Evolutionary conservation across 2,888 invertebrate genomes (phyloP).

Genomic region (Drosophila picticornis): DNA sequence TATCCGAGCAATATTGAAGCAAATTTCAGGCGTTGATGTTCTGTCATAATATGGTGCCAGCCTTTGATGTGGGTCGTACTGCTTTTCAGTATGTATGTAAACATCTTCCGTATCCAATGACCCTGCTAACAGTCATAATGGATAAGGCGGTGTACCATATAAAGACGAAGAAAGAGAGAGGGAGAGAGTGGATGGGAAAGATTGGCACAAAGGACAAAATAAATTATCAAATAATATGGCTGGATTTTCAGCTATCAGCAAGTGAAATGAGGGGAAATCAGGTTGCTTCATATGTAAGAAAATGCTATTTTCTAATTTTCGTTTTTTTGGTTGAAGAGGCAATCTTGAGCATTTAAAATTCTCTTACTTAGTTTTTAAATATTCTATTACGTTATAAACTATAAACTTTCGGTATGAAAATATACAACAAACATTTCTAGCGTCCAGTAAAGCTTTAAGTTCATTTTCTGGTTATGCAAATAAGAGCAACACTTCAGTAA

Average conservation of each 20-base stretch:
- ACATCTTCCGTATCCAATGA: not conserved
- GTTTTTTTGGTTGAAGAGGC: too few species aligned
- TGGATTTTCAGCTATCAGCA: not conserved
- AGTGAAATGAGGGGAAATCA: not conserved
- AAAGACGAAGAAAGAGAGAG: not conserved
- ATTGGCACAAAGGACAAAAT: not conserved
- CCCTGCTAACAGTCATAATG: conserved; percentile 6
- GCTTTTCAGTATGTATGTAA: conserved; percentile 7
- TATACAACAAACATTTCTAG: not conserved
- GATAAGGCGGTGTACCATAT: not conserved
- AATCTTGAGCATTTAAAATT: not conserved
- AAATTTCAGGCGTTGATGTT: conserved; percentile 61
- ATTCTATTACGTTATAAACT: not conserved
- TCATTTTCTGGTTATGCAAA: conserved; percentile 29
- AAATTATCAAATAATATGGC: not conserved
- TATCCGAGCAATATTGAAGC: conserved; percentile 42
- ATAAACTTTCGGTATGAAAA: not conserved
- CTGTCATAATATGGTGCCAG: conserved; percentile 55
- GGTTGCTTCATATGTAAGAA: not conserved
- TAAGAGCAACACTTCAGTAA: not conserved
- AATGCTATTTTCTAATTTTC: not conserved
- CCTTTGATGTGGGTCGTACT: conserved; percentile 54
- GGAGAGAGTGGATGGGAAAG: not conserved
- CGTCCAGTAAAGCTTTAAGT: conserved; percentile 4
- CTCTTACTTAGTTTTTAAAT: not conserved